Evolutionary conservation across 2,113 vertebrate species (phyloP).

Genomic region (Ceuthmochares aereus): DNA sequence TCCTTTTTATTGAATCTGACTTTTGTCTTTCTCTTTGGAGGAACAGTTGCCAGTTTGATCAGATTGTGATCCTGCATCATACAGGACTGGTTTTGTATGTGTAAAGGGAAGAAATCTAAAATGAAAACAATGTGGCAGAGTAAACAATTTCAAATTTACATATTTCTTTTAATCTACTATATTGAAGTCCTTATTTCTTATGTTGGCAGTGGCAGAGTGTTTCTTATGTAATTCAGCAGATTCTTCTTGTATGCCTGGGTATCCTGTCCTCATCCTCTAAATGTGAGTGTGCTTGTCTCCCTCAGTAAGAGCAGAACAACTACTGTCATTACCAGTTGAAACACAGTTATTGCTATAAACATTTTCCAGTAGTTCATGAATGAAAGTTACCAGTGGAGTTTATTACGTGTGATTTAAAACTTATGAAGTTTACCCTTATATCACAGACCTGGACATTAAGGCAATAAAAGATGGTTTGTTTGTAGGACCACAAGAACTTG

Average conservation of each 20-base stretch:
- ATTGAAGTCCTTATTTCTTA: background rate
- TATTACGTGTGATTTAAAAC: background rate
- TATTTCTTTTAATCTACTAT: no score
- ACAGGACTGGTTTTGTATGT: accelerated
- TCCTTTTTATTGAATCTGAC: background rate
- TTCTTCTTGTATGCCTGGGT: background rate
- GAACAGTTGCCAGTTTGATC: background rate
- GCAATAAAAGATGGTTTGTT: background rate
- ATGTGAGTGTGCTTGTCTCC: accelerated
- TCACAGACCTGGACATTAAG: background rate
- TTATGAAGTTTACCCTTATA: background rate
- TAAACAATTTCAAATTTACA: background rate
- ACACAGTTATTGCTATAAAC: background rate
- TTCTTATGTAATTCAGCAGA: background rate
- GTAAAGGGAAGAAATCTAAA: background rate
- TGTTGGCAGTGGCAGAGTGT: background rate
- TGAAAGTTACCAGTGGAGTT: background rate
- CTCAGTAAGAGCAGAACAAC: background rate
- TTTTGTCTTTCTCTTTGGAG: background rate
- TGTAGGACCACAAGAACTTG: background rate
- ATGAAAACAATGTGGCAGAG: background rate
- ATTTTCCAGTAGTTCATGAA: background rate
- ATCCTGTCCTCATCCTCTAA: background rate
- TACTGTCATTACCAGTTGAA: background rate
- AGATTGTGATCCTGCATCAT: background rate